Evolutionary conservation across 2,113 vertebrate species (phyloP).

Genomic region (Diadophis punctatus): DNA sequence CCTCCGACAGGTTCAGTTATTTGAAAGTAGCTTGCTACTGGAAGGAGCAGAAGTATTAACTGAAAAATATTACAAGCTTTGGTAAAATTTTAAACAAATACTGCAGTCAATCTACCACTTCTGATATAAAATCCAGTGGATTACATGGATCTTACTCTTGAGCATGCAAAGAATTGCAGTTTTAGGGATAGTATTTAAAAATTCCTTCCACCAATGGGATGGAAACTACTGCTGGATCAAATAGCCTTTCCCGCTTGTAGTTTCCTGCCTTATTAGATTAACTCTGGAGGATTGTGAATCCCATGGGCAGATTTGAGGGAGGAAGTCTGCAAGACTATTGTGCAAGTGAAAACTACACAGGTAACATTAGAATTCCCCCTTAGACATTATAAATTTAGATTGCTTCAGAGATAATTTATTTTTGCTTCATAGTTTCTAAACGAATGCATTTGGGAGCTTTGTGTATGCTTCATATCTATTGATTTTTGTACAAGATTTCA

Average conservation of each 20-base stretch:
- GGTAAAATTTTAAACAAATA: not conserved
- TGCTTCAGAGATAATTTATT: not conserved
- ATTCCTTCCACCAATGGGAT: not conserved
- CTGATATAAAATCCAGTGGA: not conserved
- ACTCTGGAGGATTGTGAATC: not conserved
- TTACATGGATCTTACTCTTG: not conserved
- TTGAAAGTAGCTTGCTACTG: constrained; percentile 2
- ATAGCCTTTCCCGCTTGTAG: not conserved
- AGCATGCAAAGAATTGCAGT: not conserved
- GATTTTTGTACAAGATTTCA: not conserved
- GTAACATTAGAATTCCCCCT: not conserved
- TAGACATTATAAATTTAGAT: not conserved
- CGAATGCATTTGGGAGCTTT: not conserved
- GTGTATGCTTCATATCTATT: not conserved
- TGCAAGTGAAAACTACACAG: not conserved
- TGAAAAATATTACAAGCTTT: constrained; percentile 21
- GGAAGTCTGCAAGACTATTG: not conserved
- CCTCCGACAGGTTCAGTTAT: not conserved
- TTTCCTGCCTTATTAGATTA: not conserved
- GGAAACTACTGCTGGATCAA: not conserved
- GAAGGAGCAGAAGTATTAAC: not conserved
- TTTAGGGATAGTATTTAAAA: not conserved
- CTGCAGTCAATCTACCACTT: not conserved
- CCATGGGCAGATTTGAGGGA: not conserved
- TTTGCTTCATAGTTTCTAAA: not conserved